Evolutionary conservation across 64 coral and sea anemone genomes (phyloP).

Genomic region (Actinia equina): DNA sequence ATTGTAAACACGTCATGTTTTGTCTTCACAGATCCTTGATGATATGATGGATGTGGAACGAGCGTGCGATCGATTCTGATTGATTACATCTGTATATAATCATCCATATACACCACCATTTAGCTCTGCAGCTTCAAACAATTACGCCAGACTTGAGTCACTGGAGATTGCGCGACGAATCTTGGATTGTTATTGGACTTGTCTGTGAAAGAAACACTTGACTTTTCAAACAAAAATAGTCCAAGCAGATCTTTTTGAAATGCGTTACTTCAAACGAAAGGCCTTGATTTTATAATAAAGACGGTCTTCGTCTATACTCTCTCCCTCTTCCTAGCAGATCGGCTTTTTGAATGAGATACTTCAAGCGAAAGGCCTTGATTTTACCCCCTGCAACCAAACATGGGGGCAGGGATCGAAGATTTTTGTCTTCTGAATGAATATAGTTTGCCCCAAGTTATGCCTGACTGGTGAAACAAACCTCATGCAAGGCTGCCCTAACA

Average conservation of each 20-base stretch:
- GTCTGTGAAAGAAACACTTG: not conserved
- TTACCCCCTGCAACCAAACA: not conserved
- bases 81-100: not conserved
- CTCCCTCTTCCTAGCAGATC: not conserved
- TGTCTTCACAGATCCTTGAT: conserved; percentile 85
- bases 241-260: not conserved
- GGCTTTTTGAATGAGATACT: not conserved
- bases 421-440: not conserved
- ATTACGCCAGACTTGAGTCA: not conserved
- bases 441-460: not conserved
- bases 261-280: not conserved
- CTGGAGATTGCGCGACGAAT: not conserved
- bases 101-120: too few species aligned
- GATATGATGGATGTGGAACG: conserved; percentile 96
- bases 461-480: not conserved
- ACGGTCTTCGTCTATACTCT: not conserved
- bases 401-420: not conserved
- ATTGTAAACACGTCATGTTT: not conserved
- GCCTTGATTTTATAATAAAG: not conserved
- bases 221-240: not conserved
- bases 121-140: not conserved
- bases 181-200: not conserved
- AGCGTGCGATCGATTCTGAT: conserved; percentile 84
- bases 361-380: not conserved
- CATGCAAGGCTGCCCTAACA: not conserved